phyloP scores from a whole-genome alignment of 2,888 invertebrate species.

The Drosophila mercatorum region DNA sequence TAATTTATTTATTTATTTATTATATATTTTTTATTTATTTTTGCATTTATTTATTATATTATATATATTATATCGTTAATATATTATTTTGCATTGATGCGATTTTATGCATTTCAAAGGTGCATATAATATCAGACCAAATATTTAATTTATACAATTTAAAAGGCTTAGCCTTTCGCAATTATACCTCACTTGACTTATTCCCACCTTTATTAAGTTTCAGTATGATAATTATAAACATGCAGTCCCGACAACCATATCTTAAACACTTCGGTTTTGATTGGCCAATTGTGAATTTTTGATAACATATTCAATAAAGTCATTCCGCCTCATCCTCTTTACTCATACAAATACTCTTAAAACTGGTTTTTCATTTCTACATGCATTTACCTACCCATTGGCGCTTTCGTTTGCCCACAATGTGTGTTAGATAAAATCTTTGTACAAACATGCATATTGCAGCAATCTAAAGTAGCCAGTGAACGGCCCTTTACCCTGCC shows the following conservation, averaged over 20 bases:
- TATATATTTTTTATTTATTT: too few relatives aligned
- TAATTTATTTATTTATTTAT: too few relatives aligned
- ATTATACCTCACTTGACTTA: too few relatives aligned
- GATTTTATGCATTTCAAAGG: too few relatives aligned
- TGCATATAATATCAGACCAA: neutral
- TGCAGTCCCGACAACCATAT: too few relatives aligned
- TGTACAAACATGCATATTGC: constrained; percentile 32
- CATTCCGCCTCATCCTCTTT: neutral
- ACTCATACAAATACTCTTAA: neutral
- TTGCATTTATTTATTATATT: too few relatives aligned
- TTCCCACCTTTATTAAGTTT: too few relatives aligned
- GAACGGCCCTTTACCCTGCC: neutral
- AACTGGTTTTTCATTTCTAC: neutral
- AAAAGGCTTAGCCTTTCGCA: neutral
- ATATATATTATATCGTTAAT: too few relatives aligned
- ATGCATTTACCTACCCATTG: neutral
- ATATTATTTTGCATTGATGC: neutral
- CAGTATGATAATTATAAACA: too few relatives aligned
- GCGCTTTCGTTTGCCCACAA: neutral
- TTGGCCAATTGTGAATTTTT: too few relatives aligned
- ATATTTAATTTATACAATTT: neutral
- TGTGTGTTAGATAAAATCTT: constrained; percentile 18
- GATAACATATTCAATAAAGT: too few relatives aligned
- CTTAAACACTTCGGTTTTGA: too few relatives aligned
- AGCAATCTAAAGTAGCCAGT: constrained; percentile 36